Evolutionary conservation across 2,888 invertebrate species (phyloP).

Genomic region (Eugnorisma glareosa): DNA sequence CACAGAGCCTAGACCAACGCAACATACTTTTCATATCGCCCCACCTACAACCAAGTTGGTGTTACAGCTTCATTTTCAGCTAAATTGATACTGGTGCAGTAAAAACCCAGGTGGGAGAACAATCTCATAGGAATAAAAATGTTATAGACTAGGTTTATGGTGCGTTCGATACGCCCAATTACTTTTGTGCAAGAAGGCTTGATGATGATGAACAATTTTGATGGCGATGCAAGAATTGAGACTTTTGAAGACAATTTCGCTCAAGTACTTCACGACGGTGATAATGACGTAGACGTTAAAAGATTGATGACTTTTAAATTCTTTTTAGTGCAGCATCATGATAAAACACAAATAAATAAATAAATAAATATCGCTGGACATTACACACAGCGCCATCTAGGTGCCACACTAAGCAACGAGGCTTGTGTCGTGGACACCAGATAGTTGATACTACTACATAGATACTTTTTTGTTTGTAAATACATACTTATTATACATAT

Average conservation of each 20-base stretch:
- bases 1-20: conserved; percentile 21
- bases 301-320: not conserved
- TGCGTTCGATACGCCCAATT: conserved; percentile 25
- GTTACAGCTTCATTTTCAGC: conserved; percentile 51
- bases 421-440: too few species aligned
- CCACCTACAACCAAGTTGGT: conserved; percentile 31
- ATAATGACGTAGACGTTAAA: not conserved
- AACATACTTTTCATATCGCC: conserved; percentile 40
- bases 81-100: conserved; percentile 58
- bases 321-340: too few species aligned
- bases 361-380: too few species aligned
- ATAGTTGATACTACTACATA: too few species aligned
- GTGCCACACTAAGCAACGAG: too few species aligned
- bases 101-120: conserved; percentile 56
- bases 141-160: conserved; percentile 42
- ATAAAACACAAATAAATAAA: too few species aligned
- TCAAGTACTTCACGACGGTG: not conserved
- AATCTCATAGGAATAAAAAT: conserved; percentile 51
- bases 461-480: too few species aligned
- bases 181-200: conserved; percentile 22
- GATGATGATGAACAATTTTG: not conserved
- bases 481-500: too few species aligned
- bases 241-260: not conserved
- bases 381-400: too few species aligned
- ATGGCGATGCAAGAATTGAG: not conserved